Percentiles rank a stretch among this genome's conserved stretches.
Evolutionary conservation across 2,888 invertebrate genomes (phyloP).

Genomic region (Meloe dianella): DNA sequence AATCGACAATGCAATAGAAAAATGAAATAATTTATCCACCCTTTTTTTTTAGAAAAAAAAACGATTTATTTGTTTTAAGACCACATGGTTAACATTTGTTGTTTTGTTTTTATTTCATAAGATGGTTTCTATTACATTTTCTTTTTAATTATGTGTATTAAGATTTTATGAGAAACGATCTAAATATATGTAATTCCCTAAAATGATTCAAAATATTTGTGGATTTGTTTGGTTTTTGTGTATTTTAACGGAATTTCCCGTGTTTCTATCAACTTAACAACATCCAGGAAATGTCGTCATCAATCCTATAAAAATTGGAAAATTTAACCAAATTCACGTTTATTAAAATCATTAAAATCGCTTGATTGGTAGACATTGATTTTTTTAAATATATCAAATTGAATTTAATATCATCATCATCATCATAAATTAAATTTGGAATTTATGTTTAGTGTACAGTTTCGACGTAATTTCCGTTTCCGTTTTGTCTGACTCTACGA

Average conservation of each 20-base stretch:
- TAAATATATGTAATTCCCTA: background rate
- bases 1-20: background rate
- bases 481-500: conserved; percentile 15
- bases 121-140: background rate
- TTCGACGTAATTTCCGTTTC: conserved; percentile 26
- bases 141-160: background rate
- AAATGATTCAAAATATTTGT: background rate
- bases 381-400: background rate
- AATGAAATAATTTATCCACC: background rate
- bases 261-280: too few species aligned
- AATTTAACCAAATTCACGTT: background rate
- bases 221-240: too few species aligned
- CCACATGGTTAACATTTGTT: conserved; percentile 34
- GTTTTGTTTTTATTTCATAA: conserved; percentile 32
- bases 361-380: background rate
- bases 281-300: too few species aligned
- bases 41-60: background rate
- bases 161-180: background rate
- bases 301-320: too few species aligned
- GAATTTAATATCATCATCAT: background rate
- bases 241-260: too few species aligned
- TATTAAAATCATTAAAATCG: too few species aligned
- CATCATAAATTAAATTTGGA: background rate
- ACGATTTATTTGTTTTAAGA: background rate
- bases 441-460: background rate